Evolutionary conservation across 2,113 vertebrate species (phyloP).

Genomic region (Dolichallabes microphthalmus): DNA sequence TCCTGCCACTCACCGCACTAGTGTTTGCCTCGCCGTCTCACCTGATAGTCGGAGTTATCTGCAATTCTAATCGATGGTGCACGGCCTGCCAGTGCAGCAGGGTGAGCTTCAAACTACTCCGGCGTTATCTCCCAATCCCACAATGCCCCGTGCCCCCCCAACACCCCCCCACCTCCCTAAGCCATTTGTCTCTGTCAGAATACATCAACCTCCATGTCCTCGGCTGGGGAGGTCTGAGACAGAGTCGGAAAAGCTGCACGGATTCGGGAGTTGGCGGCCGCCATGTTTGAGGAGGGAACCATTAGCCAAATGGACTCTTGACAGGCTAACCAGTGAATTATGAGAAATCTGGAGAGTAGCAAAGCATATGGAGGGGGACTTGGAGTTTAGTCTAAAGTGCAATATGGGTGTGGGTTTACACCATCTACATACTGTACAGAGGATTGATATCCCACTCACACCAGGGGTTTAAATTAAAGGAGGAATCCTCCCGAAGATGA

Average conservation of each 20-base stretch:
- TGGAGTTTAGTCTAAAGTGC: slow-evolving; percentile 28
- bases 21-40: slow-evolving; percentile 58
- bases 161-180: slow-evolving; percentile 48
- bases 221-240: slow-evolving; percentile 48
- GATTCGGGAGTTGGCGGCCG: slow-evolving; percentile 10
- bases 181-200: slow-evolving; percentile 68
- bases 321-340: slow-evolving; percentile 43
- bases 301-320: slow-evolving; percentile 55
- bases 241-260: slow-evolving; percentile 18
- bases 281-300: slow-evolving; percentile 36
- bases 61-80: slow-evolving; percentile 71
- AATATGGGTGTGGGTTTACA: slow-evolving; percentile 14
- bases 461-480: neutral
- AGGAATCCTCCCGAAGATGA: neutral
- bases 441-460: neutral
- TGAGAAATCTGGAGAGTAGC: slow-evolving; percentile 33
- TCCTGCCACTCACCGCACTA: slow-evolving; percentile 59
- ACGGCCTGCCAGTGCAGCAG: slow-evolving; percentile 37
- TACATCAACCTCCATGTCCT: slow-evolving; percentile 56
- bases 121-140: slow-evolving; percentile 50
- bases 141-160: slow-evolving; percentile 32
- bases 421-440: neutral
- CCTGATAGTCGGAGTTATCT: slow-evolving; percentile 64
- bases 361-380: slow-evolving; percentile 22
- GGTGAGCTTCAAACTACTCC: slow-evolving; percentile 46